Conservation (phyloP, 2,888 invertebrate genomes). For the Drosophila emarginata region DNA sequence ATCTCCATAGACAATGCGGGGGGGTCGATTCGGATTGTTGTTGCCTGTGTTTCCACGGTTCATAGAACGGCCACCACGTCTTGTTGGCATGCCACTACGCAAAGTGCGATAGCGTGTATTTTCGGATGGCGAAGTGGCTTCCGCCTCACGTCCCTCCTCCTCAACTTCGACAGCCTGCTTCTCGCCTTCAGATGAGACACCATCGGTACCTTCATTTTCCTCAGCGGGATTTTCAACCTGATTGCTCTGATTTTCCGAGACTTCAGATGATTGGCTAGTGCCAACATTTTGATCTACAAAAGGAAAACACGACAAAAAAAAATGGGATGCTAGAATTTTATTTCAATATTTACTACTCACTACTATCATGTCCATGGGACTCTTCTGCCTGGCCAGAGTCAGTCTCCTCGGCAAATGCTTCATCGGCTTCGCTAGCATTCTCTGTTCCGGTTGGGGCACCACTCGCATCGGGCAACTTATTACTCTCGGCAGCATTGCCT, state of each 20-base stretch:
- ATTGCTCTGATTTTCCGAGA: slow-evolving; percentile 80
- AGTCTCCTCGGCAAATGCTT: slow-evolving; percentile 83
- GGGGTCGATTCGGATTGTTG: slow-evolving; percentile 78
- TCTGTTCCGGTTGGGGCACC: slow-evolving; percentile 81
- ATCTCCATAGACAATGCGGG: slow-evolving; percentile 85
- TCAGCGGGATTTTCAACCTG: slow-evolving; percentile 75
- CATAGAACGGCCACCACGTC: slow-evolving; percentile 79
- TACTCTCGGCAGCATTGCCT: slow-evolving; percentile 41
- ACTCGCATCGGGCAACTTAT: slow-evolving; percentile 51
- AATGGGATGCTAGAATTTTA: too few species aligned
- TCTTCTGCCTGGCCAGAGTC: slow-evolving; percentile 65
- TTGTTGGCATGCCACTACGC: slow-evolving; percentile 78
- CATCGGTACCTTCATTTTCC: slow-evolving; percentile 82
- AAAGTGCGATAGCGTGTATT: slow-evolving; percentile 83
- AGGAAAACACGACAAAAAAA: not conserved
- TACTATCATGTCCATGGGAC: slow-evolving; percentile 78
- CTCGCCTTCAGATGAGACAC: slow-evolving; percentile 86
- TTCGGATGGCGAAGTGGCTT: slow-evolving; percentile 87
- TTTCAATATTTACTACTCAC: slow-evolving; percentile 46
- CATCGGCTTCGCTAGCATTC: slow-evolving; percentile 76
- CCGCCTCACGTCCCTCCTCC: slow-evolving; percentile 92
- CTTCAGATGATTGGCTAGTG: slow-evolving; percentile 83
- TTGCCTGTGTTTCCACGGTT: slow-evolving; percentile 70
- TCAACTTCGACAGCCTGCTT: slow-evolving; percentile 83
- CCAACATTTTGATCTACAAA: slow-evolving; percentile 80